Evolutionary conservation across 2,888 invertebrate genomes (phyloP), one percentile per base, ranked within the genome.

Genomic region (Chloroclystis v-ata): DNA sequence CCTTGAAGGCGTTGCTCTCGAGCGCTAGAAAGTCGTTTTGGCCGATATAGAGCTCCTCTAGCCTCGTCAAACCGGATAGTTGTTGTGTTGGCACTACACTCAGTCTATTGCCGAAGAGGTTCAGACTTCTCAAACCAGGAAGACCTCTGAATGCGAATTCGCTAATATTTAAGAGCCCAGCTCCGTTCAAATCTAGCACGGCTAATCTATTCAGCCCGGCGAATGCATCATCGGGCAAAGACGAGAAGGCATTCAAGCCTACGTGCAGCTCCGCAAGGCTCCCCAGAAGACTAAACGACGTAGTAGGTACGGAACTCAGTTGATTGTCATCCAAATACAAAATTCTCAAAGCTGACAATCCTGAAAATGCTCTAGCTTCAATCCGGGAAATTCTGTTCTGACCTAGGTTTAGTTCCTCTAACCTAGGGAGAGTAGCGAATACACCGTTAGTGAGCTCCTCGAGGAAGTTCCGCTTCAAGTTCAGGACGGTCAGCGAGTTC

Each of bases 311-410:
- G 1, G 91, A 89, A 58, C 91, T 93, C 52, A 96, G 75, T 51
- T 94, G 93, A 74, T 96, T 96, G 72, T 96, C 95, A 67, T 96
- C 95, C 54, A 96, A 83, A 74, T 94, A 95, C 9, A 96, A 82
- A 12, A 95, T 93, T 52, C 95, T 89, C 46, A 96, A 83, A n/a
- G 93, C 92, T 3, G 90, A 85, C 41, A 96, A 77, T 1, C 94
- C 95, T 41, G 92, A 91, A 62, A 96, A 94, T 1, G 95, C 94
- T 54, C 89, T 89, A 0, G 92, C 90, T 65, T 95, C 95, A 35
- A 96, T 93, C 64, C 91, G 91, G 11, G 93, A 92, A 69, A 96
- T 95, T 63, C 95, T 91, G 75, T 96, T 96, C 76, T 95, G 92
- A 10, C 95, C 95, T 51, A 96, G 86, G 82, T 96, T 95, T 40